phyloP scores from a whole-genome alignment of 2,113 vertebrate genomes.

The Hypanus sabinus region DNA sequence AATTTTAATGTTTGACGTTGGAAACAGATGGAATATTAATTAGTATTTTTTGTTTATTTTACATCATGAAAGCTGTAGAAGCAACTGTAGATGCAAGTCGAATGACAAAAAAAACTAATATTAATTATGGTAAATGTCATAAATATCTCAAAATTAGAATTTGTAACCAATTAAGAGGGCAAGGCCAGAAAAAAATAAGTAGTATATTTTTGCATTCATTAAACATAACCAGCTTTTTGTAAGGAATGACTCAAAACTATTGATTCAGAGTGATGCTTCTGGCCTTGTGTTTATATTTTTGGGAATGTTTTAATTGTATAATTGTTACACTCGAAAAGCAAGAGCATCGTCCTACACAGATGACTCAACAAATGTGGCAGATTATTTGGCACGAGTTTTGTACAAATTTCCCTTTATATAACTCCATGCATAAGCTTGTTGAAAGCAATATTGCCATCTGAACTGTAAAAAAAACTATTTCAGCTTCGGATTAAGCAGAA shows the following conservation, averaged over 20 bases:
- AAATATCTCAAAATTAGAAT: not conserved
- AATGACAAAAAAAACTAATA: not conserved
- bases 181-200: not conserved
- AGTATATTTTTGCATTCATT: not conserved
- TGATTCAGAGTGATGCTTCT: not conserved
- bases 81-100: too few species aligned
- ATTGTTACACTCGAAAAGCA: not conserved
- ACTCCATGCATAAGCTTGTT: not conserved
- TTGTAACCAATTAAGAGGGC: not conserved
- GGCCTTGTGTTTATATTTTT: not conserved
- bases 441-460: not conserved
- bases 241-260: not conserved
- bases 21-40: not conserved
- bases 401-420: not conserved
- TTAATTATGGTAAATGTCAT: not conserved
- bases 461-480: not conserved
- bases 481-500: not conserved
- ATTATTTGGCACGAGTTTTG: not conserved
- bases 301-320: not conserved
- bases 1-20: not conserved
- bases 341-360: not conserved
- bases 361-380: not conserved
- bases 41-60: conserved; percentile 1
- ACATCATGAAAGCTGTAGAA: not conserved
- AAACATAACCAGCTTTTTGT: not conserved